Base-by-base conservation (phyloP, 2,113 vertebrate genomes). In the Atractosteus spatula region DNA sequence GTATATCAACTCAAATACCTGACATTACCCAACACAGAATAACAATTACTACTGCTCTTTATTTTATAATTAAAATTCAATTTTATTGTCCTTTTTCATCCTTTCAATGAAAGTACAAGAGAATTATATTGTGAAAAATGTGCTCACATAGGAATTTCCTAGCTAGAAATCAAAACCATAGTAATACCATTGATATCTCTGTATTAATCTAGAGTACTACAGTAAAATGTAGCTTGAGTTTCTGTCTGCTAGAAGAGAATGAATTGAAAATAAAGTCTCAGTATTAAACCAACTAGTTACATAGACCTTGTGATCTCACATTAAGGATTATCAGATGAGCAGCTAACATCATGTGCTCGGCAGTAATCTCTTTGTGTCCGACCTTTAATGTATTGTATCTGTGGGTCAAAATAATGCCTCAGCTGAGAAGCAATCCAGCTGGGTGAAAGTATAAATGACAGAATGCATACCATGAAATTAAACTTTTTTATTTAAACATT, bases 251-350 rank as follows among this genome's bases (percentile, higher is more conserved):
- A 29, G 0, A 1, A 29, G 1, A 1, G 1, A 1, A 29, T 29
- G 17, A 51, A 10, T 51, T 51, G 47, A 7, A 51, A 51, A 10
- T 10, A 51, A 66, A 64, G 73, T 69, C 74, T 0, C 3, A 59
- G 56, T 12, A 59, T 3, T 8, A 43, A 69, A 68, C 12, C 3
- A 71, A 41, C 72, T n/a, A 68, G 68, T 55, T 84, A 82, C 79
- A 73, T 70, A 76, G 77, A 78, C 88, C 90, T 87, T 82, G 83
- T 92, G 91, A 93, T 87, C 78, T 76, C 73, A 76, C 68, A 69
- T 45, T 43, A 41, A 69, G 69, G 63, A 59, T 86, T 89, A 88
- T 88, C 85, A 88, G 86, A 90, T 79, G 76, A 86, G 85, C 29
- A 62, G 44, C 41, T 70, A 73, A 83, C 17, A 73, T 92, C 91